A percentile compares a stretch with the other conserved stretches of the same genome.
Conservation (phyloP, 2,888 invertebrate genomes). For the Cephus spinipes region DNA sequence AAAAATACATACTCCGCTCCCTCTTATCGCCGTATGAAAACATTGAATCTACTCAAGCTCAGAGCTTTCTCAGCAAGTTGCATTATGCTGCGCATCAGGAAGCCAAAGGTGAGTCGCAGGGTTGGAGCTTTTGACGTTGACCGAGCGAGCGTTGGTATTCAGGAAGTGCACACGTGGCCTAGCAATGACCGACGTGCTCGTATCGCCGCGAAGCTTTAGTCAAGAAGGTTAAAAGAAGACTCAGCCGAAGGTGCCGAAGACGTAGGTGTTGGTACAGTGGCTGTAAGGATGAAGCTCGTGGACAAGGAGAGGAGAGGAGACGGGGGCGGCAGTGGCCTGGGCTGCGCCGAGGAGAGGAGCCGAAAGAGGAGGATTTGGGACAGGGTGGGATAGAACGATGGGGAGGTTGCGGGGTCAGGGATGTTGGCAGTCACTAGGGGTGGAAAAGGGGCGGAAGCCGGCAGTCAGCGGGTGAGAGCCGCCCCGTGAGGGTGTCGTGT, state of each 20-base stretch:
- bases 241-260: neutral
- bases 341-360: slow-evolving; percentile 29
- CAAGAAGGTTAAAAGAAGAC: neutral
- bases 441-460: slow-evolving; percentile 59
- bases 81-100: neutral
- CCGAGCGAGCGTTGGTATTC: neutral
- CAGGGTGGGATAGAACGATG: slow-evolving; percentile 19
- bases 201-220: neutral
- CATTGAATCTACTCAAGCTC: neutral
- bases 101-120: neutral
- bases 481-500: slow-evolving; percentile 53
- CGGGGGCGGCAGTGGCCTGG: slow-evolving; percentile 36
- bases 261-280: neutral
- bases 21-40: neutral
- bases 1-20: neutral
- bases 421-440: slow-evolving; percentile 44
- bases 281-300: neutral
- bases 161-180: neutral
- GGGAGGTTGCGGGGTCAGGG: slow-evolving; percentile 38
- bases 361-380: slow-evolving; percentile 29
- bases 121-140: neutral
- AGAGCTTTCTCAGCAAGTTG: neutral
- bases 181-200: neutral
- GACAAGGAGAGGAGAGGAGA: slow-evolving; percentile 5
- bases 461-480: slow-evolving; percentile 61